Evolutionary conservation across 37 sponge, comb jelly and placozoan genomes (phyloP).

Genomic region (Halisarca cf. caerulea): DNA sequence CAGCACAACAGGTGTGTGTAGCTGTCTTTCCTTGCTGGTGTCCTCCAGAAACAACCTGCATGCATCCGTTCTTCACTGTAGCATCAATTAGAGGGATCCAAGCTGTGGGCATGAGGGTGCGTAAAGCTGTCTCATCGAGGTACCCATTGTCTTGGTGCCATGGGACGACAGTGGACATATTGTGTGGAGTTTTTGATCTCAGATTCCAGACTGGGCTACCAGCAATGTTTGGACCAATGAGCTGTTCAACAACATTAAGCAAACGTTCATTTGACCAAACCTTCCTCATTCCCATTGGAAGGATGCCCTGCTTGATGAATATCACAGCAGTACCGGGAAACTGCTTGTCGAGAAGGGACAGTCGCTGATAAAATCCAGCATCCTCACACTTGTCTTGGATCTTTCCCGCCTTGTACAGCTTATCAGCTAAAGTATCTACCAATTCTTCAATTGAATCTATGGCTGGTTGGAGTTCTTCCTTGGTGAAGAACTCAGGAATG

Average conservation of each 20-base stretch:
- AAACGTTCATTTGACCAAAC: constrained; percentile 72
- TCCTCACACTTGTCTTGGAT: constrained; percentile 58
- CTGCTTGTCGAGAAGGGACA: constrained; percentile 72
- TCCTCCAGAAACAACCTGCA: constrained; percentile 80
- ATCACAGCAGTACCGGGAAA: constrained; percentile 77
- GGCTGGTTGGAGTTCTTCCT: constrained; percentile 71
- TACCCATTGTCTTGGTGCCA: constrained; percentile 96
- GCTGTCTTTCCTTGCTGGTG: constrained; percentile 71
- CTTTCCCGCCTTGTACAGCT: constrained; percentile 68
- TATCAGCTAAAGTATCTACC: constrained; percentile 67
- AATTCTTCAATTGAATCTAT: constrained; percentile 60
- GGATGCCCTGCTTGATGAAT: constrained; percentile 64
- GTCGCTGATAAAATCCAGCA: constrained; percentile 76
- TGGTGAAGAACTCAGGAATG: constrained; percentile 67
- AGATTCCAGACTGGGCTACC: constrained; percentile 90
- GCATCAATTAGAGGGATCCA: constrained; percentile 94
- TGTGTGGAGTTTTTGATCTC: constrained; percentile 75
- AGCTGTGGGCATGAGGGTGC: constrained; percentile 73
- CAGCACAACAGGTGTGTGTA: constrained; percentile 87
- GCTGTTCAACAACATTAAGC: constrained; percentile 75
- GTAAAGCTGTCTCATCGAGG: constrained; percentile 47
- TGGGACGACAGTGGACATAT: constrained; percentile 80
- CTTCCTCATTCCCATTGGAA: constrained; percentile 59
- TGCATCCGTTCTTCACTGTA: constrained; percentile 75
- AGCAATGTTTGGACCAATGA: constrained; percentile 82